Conservation (phyloP, 1,140 invertebrate species). For the Drosophila melanogaster region Release_6_plus_ISO1_MT NT_037436.4:9329001-9329500, state of each 20-base stretch:
- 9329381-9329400: slow-evolving; percentile 14
- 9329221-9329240: slow-evolving; percentile 12
- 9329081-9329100: background rate
- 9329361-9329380: slow-evolving; percentile 71
- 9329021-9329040: too few relatives aligned
- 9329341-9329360: slow-evolving; percentile 80
- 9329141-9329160: slow-evolving; percentile 56
- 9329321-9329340: slow-evolving; percentile 71
- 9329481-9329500: slow-evolving; percentile 82
- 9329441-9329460: slow-evolving; percentile 82
- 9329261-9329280: slow-evolving; percentile 29
- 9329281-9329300: slow-evolving; percentile 11
- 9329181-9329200: slow-evolving; percentile 68
- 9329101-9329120: slow-evolving; percentile 6
- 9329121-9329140: slow-evolving; percentile 26
- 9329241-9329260: slow-evolving; percentile 36
- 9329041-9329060: background rate
- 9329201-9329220: slow-evolving; percentile 32
- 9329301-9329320: slow-evolving; percentile 46
- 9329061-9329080: background rate
- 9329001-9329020: background rate
- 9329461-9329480: slow-evolving; percentile 83
- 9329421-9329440: slow-evolving; percentile 42
- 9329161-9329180: slow-evolving; percentile 49
- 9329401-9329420: slow-evolving; percentile 5